Evolutionary conservation across 1,140 invertebrate species (phyloP), one percentile per base, ranked within the genome.

Genomic region (Cotesia chilonis): DNA sequence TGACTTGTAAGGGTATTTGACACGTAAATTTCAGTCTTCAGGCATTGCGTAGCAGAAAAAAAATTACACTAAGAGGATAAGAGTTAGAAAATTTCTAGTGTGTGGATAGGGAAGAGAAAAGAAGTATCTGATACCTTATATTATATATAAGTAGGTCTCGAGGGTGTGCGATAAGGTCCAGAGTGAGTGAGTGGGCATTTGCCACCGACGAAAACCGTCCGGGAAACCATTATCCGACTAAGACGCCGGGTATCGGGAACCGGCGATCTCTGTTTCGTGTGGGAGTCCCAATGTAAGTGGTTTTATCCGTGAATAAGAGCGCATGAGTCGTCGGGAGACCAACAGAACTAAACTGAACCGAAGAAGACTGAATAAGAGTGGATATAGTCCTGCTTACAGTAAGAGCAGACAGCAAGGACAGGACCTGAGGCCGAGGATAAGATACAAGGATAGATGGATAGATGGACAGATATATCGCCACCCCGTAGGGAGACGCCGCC

Each of bases 211-310:
- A 72, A 74, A 76, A 79, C 61, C 79, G 72, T 72, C 71, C 70
- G 73, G 67, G 76, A 81, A 73, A 75, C 79, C 77, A 82, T 82
- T 82, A 82, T 82, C 77, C 79, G 67, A 69, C 77, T 72, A 74
- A 76, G 80, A 72, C 78, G 78, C 66, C 70, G 76, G 75, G 77
- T 82, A 82, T 82, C 81, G 75, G 51, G 60, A 63, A 77, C 59
- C 75, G 74, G 74, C 79, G 74, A 82, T 82, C 81, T 81, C 61
- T 70, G 72, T 72, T 28, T 28, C 28, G 78, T 78, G 81, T 81
- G 81, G 80, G 80, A 81, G 80, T 82, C 78, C 76, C 76, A 76
- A 75, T 74, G 75, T 70, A 28, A 28, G 28, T 28, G 28, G 28
- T 28, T 28, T 2, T 28, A 28, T 74, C 78, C 2, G 41, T 75